These are phyloP conservation scores for Heteronetta atricapilla DNA, from an alignment of 2,113 vertebrate species.

Conservation along the genomic window DNA sequence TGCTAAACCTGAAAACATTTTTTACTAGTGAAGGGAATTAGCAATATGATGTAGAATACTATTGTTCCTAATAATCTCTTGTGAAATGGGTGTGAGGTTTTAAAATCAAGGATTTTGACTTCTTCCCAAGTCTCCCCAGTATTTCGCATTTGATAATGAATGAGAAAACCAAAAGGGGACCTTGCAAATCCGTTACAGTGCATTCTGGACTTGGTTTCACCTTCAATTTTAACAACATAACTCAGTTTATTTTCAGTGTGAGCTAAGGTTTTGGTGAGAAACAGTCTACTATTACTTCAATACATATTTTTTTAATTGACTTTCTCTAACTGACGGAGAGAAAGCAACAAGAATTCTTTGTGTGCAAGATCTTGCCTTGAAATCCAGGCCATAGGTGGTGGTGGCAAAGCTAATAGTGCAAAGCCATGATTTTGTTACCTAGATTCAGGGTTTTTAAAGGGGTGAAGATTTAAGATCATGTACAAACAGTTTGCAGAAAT, in stretches of 20 bases:
- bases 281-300: neutral
- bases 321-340: neutral
- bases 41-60: slow-evolving; percentile 7
- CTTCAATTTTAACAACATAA: neutral
- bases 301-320: neutral
- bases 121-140: neutral
- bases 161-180: neutral
- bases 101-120: neutral
- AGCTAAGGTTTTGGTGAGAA: neutral
- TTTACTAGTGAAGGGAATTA: slow-evolving; percentile 4
- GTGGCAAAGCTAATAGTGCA: neutral
- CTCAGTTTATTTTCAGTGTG: neutral
- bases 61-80: slow-evolving; percentile 17
- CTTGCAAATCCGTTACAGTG: neutral
- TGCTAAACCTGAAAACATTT: slow-evolving; percentile 26
- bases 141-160: neutral
- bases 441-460: neutral
- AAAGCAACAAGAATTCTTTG: neutral
- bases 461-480: neutral
- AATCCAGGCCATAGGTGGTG: neutral
- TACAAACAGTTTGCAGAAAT: neutral
- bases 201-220: neutral
- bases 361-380: neutral
- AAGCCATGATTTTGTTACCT: neutral
- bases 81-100: slow-evolving; percentile 15